These are phyloP conservation scores for Lucilia cuprina DNA, from an alignment of 1,140 invertebrate genomes.

Conservation along the genomic window DNA sequence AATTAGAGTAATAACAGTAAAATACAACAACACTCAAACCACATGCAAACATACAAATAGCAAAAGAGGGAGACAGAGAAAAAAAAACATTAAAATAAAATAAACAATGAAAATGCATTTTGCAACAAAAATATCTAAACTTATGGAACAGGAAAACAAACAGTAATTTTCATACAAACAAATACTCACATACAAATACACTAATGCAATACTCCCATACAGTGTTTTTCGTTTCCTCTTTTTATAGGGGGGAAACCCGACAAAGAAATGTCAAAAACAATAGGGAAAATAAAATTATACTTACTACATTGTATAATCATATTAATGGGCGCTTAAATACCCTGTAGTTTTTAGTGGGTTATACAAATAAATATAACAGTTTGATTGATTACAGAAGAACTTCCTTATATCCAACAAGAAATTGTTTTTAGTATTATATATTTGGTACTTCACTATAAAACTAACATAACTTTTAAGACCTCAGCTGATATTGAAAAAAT, in stretches of 20 bases:
- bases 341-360: too few species aligned
- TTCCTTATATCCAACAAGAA: too few species aligned
- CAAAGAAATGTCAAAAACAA: not conserved
- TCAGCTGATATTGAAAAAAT: too few species aligned
- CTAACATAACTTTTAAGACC: too few species aligned
- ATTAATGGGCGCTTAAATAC: too few species aligned
- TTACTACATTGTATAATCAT: too few species aligned
- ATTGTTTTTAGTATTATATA: too few species aligned
- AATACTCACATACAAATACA: not conserved
- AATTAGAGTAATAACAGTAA: constrained; percentile 7
- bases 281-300: too few species aligned
- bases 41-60: not conserved
- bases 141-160: too few species aligned
- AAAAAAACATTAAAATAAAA: constrained; percentile 8
- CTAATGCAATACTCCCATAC: not conserved
- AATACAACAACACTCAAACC: constrained; percentile 12
- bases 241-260: not conserved
- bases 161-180: not conserved
- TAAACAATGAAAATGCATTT: constrained; percentile 29
- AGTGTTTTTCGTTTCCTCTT: not conserved
- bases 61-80: not conserved
- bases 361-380: too few species aligned
- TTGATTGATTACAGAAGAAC: too few species aligned
- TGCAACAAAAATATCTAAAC: not conserved
- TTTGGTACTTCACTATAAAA: too few species aligned